Base-by-base conservation (phyloP, 1,140 invertebrate species). In the Drosophila sturtevanti region DNA sequence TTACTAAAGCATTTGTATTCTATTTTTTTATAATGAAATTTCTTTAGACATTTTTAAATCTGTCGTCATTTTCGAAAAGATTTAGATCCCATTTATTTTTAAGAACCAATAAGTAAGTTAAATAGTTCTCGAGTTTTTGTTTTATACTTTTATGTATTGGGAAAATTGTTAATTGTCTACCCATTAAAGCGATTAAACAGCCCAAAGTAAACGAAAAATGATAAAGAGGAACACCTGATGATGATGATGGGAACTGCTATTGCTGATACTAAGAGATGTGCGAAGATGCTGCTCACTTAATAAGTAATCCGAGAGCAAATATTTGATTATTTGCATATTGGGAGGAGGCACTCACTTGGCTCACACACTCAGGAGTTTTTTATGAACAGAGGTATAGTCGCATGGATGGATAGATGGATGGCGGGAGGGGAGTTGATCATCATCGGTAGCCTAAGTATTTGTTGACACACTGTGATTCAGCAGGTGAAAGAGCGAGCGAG, bases 131-230 rank as follows among this genome's bases (percentile, higher is more conserved):
- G 11, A 60, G 12, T 37, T 37, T 60, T 41, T 37, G 4, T 41
- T 11, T 41, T 34, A n/a, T 16, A 22, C 14, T 11, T 34, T 14
- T 34, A 4, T 14, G 31, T 58, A 54, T 58, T 37, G 44, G 69
- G 69, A 87, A 73, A 78, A 48, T 48, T 82, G 69, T 89, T 89
- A 84, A 89, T 84, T 89, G 79, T 73, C 44, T 80, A 80, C 72
- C 79, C 84, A 89, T 89, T 89, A 89, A 89, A 89, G 85, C 73
- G 79, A 89, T 89, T 89, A 89, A 89, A 89, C 79, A 89, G 79
- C 64, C 62, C 63, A 72, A 66, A 80, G 52, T 64, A 89, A 89
- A 89, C 84, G 84, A 44, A 44, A 44, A 44, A 44, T 48, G 16
- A 79, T 78, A 74, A 66, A 63, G 66, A 72, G 52, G 35, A 54